Evolutionary conservation across 2,113 vertebrate genomes (phyloP), one percentile per base, ranked within the genome.

Genomic region (Heloderma charlesbogerti): DNA sequence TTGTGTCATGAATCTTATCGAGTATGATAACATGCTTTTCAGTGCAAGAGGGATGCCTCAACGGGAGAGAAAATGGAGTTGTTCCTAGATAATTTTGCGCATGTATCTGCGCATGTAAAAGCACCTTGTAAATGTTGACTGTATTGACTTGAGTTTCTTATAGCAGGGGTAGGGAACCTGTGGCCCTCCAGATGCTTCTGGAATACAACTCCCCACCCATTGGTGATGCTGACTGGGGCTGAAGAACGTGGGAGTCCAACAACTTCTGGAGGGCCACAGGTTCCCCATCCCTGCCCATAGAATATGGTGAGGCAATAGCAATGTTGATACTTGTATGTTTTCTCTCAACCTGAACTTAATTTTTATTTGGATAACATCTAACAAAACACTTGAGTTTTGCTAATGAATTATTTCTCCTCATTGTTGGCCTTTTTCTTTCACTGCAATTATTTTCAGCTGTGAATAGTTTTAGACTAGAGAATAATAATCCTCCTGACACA

Each of bases 401-500:
- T 71, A 40, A 82, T 69, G n/a, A 1, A 71, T 54, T 82, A 37
- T 57, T 40, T 88, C 16, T 74, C 29, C 18, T 40, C 74, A 37
- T 34, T 72, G 34, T 54, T 74, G 16, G 60, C 45, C 75, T 67
- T 80, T 80, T 80, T 13, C 27, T 45, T 71, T 89, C 29, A 43
- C 45, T 72, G 2, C 7, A 86, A 34, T 72, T 72, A 72, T 86
- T 89, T 83, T 29, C 37, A 43, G 15, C 48, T 72, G 48, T 57
- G 48, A 89, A 72, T 89, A 60, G n/a, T 72, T 82, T 40, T 40
- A 60, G 27, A 89, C 27, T 40, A 31, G 67, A 89, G 48, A 89
- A 74, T 48, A 82, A 57, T 57, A 82, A 88, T 57, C 34, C 66
- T 72, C 29, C 45, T 74, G 67, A 83, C 48, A 83, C 48, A 75